Conservation (phyloP, 1,140 invertebrate genomes). For the Homarus americanus region DNA sequence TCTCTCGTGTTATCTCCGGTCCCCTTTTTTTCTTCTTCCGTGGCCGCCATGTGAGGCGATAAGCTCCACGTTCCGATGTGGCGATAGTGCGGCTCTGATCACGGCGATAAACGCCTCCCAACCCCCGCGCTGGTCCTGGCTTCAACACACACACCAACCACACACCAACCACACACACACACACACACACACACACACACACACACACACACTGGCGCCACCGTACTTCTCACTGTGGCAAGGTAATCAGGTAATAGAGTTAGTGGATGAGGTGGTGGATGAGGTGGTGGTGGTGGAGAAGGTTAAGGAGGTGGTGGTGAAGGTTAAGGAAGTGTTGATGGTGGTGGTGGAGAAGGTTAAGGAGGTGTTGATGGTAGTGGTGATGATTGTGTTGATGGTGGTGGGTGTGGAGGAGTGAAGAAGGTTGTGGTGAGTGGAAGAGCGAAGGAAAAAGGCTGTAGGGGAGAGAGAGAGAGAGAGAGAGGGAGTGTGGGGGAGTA, state of each 20-base stretch:
- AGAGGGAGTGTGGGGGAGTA: no score
- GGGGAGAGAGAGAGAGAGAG: no score
- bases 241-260: background rate
- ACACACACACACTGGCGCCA: background rate
- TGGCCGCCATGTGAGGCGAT: conserved; percentile 45
- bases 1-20: conserved; percentile 21
- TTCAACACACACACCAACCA: background rate
- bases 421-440: no score
- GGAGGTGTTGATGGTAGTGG: no score
- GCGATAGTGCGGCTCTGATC: conserved; percentile 55
- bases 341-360: no score
- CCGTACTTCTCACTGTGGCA: background rate
- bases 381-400: no score
- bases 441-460: no score
- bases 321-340: no score
- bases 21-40: conserved; percentile 56
- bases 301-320: no score
- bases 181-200: background rate
- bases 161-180: background rate
- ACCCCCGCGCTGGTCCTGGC: conserved; percentile 20
- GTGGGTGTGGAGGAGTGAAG: no score
- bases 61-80: conserved; percentile 61
- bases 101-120: conserved; percentile 38
- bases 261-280: no score
- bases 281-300: no score